Conservation (phyloP, 64 coral and sea anemone genomes). For the Hydrozoanthus tunicans region DNA sequence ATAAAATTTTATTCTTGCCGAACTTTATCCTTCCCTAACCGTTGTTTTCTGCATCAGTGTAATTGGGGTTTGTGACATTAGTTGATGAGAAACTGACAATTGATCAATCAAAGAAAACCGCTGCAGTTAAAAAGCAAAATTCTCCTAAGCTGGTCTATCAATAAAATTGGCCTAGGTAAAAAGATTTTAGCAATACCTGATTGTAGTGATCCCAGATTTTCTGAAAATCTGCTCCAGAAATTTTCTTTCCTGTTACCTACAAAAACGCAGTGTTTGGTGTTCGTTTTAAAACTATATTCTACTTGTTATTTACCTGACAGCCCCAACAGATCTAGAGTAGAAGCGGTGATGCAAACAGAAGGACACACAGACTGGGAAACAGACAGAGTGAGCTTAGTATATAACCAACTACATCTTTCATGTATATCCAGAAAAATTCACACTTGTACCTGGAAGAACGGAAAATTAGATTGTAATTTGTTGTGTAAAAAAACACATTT, state of each 20-base stretch:
- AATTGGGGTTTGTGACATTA: too few relatives aligned
- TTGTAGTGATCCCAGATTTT: slow-evolving; percentile 92
- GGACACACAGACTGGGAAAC: not conserved
- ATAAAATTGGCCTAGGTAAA: too few relatives aligned
- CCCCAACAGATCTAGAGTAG: not conserved
- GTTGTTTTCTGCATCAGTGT: too few relatives aligned
- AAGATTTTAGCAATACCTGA: slow-evolving; percentile 38
- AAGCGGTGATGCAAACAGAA: not conserved
- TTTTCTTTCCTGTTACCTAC: slow-evolving; percentile 51
- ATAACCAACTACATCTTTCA: too few relatives aligned
- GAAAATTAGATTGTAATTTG: not conserved
- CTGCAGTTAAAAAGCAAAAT: not conserved
- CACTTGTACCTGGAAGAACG: not conserved
- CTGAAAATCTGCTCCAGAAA: slow-evolving; percentile 64
- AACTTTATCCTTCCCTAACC: too few relatives aligned
- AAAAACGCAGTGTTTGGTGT: not conserved
- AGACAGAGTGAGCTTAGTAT: not conserved
- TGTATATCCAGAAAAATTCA: too few relatives aligned
- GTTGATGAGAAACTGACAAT: too few relatives aligned
- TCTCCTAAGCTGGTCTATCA: not conserved
- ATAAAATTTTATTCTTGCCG: too few relatives aligned
- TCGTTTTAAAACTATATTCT: too few relatives aligned
- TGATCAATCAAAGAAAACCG: too few relatives aligned
- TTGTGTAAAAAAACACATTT: too few relatives aligned
- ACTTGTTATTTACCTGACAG: not conserved